Percentiles rank a stretch among this genome's conserved stretches.
Conservation (phyloP, 2,797 vertebrate genomes). For the Chelon labrosus region DNA sequence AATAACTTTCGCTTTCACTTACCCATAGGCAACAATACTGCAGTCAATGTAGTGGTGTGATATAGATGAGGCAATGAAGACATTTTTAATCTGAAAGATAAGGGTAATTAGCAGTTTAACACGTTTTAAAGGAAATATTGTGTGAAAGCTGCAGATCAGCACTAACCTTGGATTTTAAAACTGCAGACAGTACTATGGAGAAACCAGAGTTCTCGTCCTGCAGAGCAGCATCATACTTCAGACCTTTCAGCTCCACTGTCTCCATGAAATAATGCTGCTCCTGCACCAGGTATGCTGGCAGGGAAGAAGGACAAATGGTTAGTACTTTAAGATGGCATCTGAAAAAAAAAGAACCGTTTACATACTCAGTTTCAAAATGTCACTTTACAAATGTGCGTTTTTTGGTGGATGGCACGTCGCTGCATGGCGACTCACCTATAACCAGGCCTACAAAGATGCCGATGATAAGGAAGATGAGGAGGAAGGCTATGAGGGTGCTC, state of each 20-base stretch:
- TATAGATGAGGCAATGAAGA: slow-evolving; percentile 87
- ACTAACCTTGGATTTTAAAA: slow-evolving; percentile 89
- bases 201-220: slow-evolving; percentile 84
- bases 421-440: slow-evolving; percentile 73
- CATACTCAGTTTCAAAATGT: neutral
- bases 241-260: slow-evolving; percentile 88
- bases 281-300: slow-evolving; percentile 83
- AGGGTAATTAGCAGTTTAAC: neutral
- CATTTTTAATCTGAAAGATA: slow-evolving; percentile 86
- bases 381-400: neutral
- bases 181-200: slow-evolving; percentile 83
- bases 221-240: slow-evolving; percentile 85
- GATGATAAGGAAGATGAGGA: slow-evolving; percentile 77
- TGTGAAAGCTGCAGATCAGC: neutral
- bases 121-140: neutral
- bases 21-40: slow-evolving; percentile 91
- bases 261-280: slow-evolving; percentile 90
- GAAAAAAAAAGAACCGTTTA: neutral
- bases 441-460: slow-evolving; percentile 80
- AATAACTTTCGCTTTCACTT: slow-evolving; percentile 43
- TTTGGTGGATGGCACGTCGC: neutral
- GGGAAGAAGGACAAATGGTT: slow-evolving; percentile 5
- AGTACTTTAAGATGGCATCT: neutral
- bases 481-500: slow-evolving; percentile 54
- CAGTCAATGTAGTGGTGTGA: slow-evolving; percentile 87